These are phyloP conservation scores for Euglossa dilemma DNA, from an alignment of 1,140 invertebrate species.

Conservation along the genomic window DNA sequence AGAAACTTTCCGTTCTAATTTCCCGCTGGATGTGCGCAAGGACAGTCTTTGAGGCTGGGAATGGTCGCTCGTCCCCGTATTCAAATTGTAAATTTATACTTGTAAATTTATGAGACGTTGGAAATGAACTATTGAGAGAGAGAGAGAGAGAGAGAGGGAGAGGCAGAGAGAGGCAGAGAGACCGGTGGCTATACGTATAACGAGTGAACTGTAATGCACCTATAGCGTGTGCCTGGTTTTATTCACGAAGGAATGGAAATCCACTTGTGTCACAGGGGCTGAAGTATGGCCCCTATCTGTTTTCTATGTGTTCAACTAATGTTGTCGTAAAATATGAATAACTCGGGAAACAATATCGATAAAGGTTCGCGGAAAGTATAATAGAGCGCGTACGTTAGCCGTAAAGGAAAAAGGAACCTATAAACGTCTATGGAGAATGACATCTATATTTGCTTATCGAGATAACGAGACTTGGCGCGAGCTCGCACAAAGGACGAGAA, in stretches of 20 bases:
- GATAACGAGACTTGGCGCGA: slow-evolving; percentile 1
- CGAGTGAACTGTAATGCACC: slow-evolving; percentile 41
- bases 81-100: slow-evolving; percentile 44
- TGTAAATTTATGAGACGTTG: slow-evolving; percentile 53
- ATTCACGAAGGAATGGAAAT: slow-evolving; percentile 44
- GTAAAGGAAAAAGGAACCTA: slow-evolving; percentile 1
- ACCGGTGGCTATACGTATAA: slow-evolving; percentile 14
- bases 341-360: slow-evolving; percentile 36
- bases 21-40: slow-evolving; percentile 6
- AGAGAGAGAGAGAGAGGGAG: neutral
- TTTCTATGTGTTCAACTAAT: slow-evolving; percentile 41
- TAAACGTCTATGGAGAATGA: neutral
- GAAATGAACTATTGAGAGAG: slow-evolving; percentile 46
- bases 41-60: slow-evolving; percentile 3
- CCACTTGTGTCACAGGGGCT: slow-evolving; percentile 38
- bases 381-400: slow-evolving; percentile 11
- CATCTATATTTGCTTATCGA: slow-evolving; percentile 8
- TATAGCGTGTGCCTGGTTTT: slow-evolving; percentile 24
- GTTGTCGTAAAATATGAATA: slow-evolving; percentile 46
- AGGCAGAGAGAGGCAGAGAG: neutral
- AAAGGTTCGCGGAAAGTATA: slow-evolving; percentile 24
- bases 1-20: slow-evolving; percentile 28
- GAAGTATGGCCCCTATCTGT: slow-evolving; percentile 47
- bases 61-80: slow-evolving; percentile 23
- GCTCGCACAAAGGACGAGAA: neutral